phyloP scores from a whole-genome alignment of 2,888 invertebrate species.

The Drosophila quinaria region DNA sequence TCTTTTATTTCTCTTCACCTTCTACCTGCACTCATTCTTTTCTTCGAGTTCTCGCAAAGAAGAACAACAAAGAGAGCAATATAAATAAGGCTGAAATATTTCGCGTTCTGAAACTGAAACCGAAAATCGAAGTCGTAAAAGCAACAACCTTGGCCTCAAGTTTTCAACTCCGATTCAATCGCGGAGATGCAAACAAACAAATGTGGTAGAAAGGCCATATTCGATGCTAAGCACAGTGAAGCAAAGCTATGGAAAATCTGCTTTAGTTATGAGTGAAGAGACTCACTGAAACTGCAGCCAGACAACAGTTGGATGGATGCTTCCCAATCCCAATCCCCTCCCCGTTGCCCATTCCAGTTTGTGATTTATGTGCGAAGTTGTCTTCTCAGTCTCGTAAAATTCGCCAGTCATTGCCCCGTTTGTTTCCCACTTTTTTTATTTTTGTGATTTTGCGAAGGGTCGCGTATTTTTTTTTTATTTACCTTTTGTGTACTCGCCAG shows the following conservation, averaged over 20 bases:
- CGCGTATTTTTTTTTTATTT: constrained; percentile 29
- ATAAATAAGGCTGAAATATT: constrained; percentile 43
- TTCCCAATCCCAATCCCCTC: constrained; percentile 4
- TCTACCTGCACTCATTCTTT: constrained; percentile 64
- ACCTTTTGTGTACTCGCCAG: constrained; percentile 46
- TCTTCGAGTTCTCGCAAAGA: constrained; percentile 40
- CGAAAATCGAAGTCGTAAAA: constrained; percentile 49
- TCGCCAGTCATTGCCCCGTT: constrained; percentile 76
- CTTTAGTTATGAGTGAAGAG: constrained; percentile 20
- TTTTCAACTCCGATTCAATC: constrained; percentile 28
- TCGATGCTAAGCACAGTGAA: constrained; percentile 62
- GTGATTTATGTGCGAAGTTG: constrained; percentile 75
- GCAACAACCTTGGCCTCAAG: constrained; percentile 74
- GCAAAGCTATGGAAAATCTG: constrained; percentile 38
- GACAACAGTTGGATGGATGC: constrained; percentile 19
- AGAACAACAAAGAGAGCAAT: constrained; percentile 3
- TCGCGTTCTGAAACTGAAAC: constrained; percentile 51
- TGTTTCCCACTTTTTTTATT: constrained; percentile 16
- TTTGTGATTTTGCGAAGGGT: constrained; percentile 30
- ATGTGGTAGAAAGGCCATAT: constrained; percentile 44
- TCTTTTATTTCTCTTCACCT: constrained; percentile 36
- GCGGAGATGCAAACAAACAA: constrained; percentile 56
- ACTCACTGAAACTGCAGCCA: background rate
- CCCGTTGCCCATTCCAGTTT: constrained; percentile 11
- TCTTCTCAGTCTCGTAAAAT: constrained; percentile 54